These are phyloP conservation scores for Crocidura indochinensis DNA, from an alignment of 2,797 vertebrate species.

Conservation along the genomic window DNA sequence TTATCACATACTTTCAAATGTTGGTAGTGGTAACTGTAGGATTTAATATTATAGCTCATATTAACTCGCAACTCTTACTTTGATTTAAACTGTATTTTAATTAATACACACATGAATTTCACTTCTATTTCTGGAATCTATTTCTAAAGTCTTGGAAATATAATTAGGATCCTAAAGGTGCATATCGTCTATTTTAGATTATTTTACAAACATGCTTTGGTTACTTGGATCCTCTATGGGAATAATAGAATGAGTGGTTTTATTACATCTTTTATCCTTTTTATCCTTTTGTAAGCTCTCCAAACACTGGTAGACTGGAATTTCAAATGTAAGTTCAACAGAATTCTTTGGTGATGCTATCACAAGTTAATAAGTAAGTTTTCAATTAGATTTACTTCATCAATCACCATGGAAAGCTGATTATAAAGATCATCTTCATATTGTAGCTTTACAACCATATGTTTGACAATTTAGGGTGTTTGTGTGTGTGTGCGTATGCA, in stretches of 20 bases:
- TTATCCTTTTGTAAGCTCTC: not conserved
- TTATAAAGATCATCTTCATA: slow-evolving; percentile 58
- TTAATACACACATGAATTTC: not conserved
- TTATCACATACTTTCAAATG: not conserved
- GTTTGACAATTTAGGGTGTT: slow-evolving; percentile 44
- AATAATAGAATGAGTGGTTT: slow-evolving; percentile 12
- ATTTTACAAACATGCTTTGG: not conserved
- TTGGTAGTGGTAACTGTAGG: not conserved
- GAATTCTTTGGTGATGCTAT: not conserved
- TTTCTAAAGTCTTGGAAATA: not conserved
- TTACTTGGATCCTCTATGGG: not conserved
- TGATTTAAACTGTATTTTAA: slow-evolving; percentile 11
- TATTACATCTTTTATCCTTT: not conserved
- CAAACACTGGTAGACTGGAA: not conserved
- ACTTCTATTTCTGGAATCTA: slow-evolving; percentile 28
- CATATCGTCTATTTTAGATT: not conserved
- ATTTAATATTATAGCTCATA: not conserved
- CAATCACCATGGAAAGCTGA: slow-evolving; percentile 60
- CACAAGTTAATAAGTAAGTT: slow-evolving; percentile 58
- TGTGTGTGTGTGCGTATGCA: slow-evolving; percentile 4
- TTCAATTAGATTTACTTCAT: slow-evolving; percentile 68
- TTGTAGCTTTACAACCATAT: slow-evolving; percentile 69
- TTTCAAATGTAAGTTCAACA: not conserved
- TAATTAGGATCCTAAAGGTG: not conserved
- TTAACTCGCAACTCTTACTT: not conserved